A percentile compares a stretch with the other conserved stretches of the same genome.
These are phyloP conservation scores for Drosophila lowei DNA, from an alignment of 1,140 invertebrate species.

Conservation along the genomic window DNA sequence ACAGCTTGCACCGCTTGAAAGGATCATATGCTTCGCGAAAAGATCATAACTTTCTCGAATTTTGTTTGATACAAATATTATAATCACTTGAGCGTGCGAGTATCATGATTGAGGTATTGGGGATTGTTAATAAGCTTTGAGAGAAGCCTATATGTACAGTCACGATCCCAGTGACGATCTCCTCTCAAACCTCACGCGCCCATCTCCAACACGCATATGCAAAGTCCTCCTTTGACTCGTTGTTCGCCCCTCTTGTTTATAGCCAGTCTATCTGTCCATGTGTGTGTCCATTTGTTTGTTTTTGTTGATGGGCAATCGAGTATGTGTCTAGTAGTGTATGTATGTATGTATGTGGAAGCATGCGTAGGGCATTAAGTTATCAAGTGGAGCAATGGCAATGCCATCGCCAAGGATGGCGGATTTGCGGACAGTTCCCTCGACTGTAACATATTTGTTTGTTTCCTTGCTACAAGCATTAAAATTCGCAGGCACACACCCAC, in stretches of 20 bases:
- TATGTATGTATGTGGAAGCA: slow-evolving; percentile 52
- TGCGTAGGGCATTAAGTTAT: slow-evolving; percentile 77
- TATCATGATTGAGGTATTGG: too few species aligned
- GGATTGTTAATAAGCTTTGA: background rate
- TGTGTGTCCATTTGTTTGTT: slow-evolving; percentile 12
- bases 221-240: slow-evolving; percentile 21
- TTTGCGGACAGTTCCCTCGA: slow-evolving; percentile 50
- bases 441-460: slow-evolving; percentile 70
- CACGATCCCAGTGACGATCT: background rate
- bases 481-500: slow-evolving; percentile 27
- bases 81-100: too few species aligned
- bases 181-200: background rate
- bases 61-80: too few species aligned
- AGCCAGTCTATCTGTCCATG: background rate
- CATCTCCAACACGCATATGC: slow-evolving; percentile 31
- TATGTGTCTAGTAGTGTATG: slow-evolving; percentile 21
- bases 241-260: slow-evolving; percentile 24
- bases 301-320: slow-evolving; percentile 18
- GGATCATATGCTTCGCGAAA: too few species aligned
- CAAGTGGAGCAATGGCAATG: slow-evolving; percentile 45
- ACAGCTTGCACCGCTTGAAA: too few species aligned
- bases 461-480: slow-evolving; percentile 56
- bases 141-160: background rate
- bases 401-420: slow-evolving; percentile 51
- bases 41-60: too few species aligned